Evolutionary conservation across 1,140 invertebrate genomes (phyloP).

Genomic region (Zelostemma sp.): DNA sequence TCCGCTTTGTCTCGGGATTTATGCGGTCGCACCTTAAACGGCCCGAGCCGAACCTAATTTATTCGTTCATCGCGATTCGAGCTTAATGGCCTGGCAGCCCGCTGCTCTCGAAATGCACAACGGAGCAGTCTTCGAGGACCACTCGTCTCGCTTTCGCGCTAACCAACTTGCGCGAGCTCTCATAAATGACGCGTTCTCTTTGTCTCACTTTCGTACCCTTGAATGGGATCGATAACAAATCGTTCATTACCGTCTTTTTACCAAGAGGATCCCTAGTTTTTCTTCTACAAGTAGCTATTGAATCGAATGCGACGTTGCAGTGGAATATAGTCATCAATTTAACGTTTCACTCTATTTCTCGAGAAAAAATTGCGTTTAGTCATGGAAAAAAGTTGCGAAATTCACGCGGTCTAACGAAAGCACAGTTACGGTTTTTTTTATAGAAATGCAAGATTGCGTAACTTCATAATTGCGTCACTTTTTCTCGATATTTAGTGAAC

Average conservation of each 20-base stretch:
- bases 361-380: no score
- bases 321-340: no score
- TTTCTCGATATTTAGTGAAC: no score
- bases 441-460: no score
- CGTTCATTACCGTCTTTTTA: background rate
- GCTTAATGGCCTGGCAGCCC: slow-evolving; percentile 43
- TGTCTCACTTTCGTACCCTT: background rate
- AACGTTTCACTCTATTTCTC: no score
- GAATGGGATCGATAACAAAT: slow-evolving; percentile 1
- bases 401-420: no score
- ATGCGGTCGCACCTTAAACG: slow-evolving; percentile 44
- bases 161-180: background rate
- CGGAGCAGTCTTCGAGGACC: slow-evolving; percentile 25
- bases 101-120: slow-evolving; percentile 31
- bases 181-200: slow-evolving; percentile 12
- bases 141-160: slow-evolving; percentile 19
- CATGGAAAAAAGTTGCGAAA: no score
- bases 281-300: background rate
- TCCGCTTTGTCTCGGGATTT: slow-evolving; percentile 23
- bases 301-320: no score
- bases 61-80: slow-evolving; percentile 46
- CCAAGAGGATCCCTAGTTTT: background rate
- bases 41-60: slow-evolving; percentile 39
- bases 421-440: no score
- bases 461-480: no score